Conservation (phyloP, 2,113 vertebrate species). For the Chitala chitala region DNA sequence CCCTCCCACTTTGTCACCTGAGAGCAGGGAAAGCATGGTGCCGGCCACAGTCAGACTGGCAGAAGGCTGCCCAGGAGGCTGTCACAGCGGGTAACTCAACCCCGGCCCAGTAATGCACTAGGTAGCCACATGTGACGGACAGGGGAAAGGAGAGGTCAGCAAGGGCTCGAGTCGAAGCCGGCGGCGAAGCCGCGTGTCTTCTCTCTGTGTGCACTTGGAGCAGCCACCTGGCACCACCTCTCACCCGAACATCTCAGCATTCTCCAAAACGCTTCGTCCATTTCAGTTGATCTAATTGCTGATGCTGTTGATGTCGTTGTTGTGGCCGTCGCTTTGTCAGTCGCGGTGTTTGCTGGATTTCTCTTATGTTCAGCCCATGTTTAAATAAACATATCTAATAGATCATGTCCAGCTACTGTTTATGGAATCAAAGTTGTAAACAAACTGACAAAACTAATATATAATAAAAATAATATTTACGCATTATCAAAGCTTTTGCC, state of each 20-base stretch:
- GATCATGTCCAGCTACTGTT: too few relatives aligned
- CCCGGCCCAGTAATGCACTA: constrained; percentile 12
- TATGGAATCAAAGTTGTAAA: too few relatives aligned
- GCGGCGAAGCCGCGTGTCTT: not conserved
- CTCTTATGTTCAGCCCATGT: not conserved
- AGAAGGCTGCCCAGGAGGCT: not conserved
- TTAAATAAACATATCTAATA: constrained; percentile 5
- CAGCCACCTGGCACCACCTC: not conserved
- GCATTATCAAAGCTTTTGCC: constrained; percentile 12
- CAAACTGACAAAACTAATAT: too few relatives aligned
- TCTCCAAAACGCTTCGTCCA: not conserved
- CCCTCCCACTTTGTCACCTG: not conserved
- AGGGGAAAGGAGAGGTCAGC: constrained; percentile 9
- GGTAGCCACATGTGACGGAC: constrained; percentile 22
- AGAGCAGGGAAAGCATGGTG: constrained; percentile 4
- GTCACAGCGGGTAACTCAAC: constrained; percentile 13
- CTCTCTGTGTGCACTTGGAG: not conserved
- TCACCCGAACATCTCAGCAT: not conserved
- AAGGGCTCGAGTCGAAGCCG: not conserved
- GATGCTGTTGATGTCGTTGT: too few relatives aligned
- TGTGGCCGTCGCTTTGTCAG: too few relatives aligned
- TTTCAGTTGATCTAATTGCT: not conserved
- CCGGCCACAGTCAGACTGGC: constrained; percentile 22
- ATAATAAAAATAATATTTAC: too few relatives aligned
- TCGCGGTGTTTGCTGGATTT: not conserved